phyloP scores from a whole-genome alignment of 2,888 invertebrate genomes.

The Brachynemurus nebulosus region DNA sequence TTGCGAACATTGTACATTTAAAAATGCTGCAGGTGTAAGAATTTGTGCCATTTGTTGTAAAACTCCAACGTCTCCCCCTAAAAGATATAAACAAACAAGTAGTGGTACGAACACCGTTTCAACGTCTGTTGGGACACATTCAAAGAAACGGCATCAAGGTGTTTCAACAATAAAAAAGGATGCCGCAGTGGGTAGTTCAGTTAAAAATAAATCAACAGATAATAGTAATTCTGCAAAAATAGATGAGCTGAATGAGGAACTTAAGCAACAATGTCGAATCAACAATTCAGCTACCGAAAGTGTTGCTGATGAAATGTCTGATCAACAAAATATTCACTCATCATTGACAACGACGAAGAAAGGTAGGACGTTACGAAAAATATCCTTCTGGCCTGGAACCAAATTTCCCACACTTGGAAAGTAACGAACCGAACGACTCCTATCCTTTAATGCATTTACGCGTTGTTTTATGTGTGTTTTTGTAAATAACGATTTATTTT shows the following conservation, averaged over 20 bases:
- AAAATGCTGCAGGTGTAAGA: constrained; percentile 63
- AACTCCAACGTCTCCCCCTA: constrained; percentile 41
- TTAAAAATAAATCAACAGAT: neutral
- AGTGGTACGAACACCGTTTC: neutral
- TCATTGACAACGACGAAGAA: constrained; percentile 30
- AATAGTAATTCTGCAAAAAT: too few relatives aligned
- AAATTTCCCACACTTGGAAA: constrained; percentile 33
- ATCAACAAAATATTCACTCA: constrained; percentile 21
- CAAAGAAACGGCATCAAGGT: neutral
- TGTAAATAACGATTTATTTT: too few relatives aligned
- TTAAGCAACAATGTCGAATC: constrained; percentile 4
- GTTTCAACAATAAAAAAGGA: neutral
- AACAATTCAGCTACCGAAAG: constrained; percentile 16
- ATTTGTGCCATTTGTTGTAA: constrained; percentile 81
- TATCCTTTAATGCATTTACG: too few relatives aligned
- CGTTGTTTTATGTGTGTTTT: too few relatives aligned
- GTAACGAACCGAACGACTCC: too few relatives aligned
- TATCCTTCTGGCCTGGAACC: constrained; percentile 60
- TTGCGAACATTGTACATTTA: constrained; percentile 82
- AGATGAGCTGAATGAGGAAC: neutral
- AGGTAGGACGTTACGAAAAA: constrained; percentile 59
- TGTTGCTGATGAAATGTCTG: constrained; percentile 15
- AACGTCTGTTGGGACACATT: neutral
- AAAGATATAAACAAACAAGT: neutral
- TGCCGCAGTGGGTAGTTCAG: neutral